Base-by-base conservation (phyloP, 2,888 invertebrate species). In the Leucophora obtusa region DNA sequence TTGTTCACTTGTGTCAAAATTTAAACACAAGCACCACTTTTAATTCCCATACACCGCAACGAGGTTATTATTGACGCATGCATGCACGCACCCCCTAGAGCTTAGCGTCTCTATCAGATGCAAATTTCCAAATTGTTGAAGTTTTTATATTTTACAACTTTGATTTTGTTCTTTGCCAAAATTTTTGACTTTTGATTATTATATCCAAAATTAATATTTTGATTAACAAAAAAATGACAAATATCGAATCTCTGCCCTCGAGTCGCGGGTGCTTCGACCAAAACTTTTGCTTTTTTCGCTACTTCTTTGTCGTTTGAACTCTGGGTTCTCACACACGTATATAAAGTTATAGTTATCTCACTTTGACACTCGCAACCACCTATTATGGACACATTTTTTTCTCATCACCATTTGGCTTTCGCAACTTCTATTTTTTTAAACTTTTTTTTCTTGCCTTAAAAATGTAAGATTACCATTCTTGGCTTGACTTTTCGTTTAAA, bases 371-470 rank as follows among this genome's bases (percentile, higher is more conserved):
- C 72, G 47, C 59, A 24, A 28, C 43, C 17, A 15, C 50, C 65
- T 43, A 51, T 63, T 78, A 68, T 10, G 21, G 14, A 56, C 69
- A 69, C 65, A 79, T 68, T 79, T 74, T 79, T 74, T 82, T 82
- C 69, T 76, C 71, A 68, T 69, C 43, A 76, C 77, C 59, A 70
- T 66, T 79, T 76, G 43, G 35, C 75, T 80, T 78, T 77, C 54
- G 77, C 75, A 77, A 80, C n/a, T n/a, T n/a, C n/a, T n/a, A n/a
- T n/a, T 81, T 83, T 85, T 84, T 76, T 83, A 79, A 6, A 4
- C 82, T n/a, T 82, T 72, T 78, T 80, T 72, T 68, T 58, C 72
- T 71, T 56, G 62, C 60, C 56, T 59, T 50, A 47, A 51, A 74
- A 62, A 62, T 47, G 63, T 73, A 63, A 21, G 11, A 18, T 71